Evolutionary conservation across 2,888 invertebrate genomes (phyloP).

Genomic region (Drosophila mulleri): DNA sequence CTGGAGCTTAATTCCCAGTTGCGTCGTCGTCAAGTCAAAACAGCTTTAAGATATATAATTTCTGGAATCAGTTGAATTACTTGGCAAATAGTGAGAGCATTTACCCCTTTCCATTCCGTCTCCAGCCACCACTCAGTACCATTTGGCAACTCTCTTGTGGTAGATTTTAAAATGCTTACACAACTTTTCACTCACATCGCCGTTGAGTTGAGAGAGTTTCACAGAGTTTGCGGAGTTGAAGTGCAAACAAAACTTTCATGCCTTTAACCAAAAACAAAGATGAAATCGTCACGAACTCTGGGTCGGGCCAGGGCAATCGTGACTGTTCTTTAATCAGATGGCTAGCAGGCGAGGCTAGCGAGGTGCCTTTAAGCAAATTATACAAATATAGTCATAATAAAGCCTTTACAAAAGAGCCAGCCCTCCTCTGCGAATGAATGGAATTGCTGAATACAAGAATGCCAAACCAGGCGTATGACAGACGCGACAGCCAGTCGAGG

Average conservation of each 20-base stretch:
- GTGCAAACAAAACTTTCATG: constrained; percentile 71
- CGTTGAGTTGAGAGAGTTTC: constrained; percentile 38
- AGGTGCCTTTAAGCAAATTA: constrained; percentile 56
- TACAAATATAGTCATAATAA: constrained; percentile 41
- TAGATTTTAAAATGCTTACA: constrained; percentile 68
- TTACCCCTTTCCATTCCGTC: background rate
- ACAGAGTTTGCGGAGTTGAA: constrained; percentile 58
- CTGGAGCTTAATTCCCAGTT: background rate
- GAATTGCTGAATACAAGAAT: constrained; percentile 52
- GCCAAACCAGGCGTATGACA: constrained; percentile 62
- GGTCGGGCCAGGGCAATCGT: constrained; percentile 5
- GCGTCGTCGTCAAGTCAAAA: constrained; percentile 2
- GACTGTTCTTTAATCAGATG: constrained; percentile 40
- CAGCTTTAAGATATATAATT: constrained; percentile 24
- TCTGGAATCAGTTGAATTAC: constrained; percentile 43
- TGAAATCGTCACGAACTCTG: constrained; percentile 52
- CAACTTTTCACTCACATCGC: constrained; percentile 67
- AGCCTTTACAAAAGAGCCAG: constrained; percentile 44
- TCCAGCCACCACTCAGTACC: too few relatives aligned
- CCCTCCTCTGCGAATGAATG: constrained; percentile 48
- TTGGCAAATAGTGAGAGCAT: constrained; percentile 32
- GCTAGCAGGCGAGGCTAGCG: constrained; percentile 19
- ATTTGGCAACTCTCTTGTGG: constrained; percentile 41
- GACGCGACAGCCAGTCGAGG: constrained; percentile 20
- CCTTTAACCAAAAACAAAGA: constrained; percentile 55